Conservation (phyloP, 2,797 vertebrate genomes). For the Chanos chanos region DNA sequence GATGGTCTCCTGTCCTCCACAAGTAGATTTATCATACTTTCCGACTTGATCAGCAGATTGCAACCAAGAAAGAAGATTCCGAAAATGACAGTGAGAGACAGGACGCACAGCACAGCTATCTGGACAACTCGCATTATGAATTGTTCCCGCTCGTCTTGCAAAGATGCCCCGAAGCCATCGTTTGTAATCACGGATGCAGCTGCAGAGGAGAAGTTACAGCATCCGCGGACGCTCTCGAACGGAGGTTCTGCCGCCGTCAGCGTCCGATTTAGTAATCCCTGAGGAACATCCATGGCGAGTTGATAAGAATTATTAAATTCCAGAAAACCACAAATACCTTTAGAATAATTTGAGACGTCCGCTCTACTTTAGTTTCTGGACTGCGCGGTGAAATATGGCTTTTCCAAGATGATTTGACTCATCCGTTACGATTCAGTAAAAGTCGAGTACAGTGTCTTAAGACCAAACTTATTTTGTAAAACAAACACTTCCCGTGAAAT, state of each 20-base stretch:
- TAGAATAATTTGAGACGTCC: no score
- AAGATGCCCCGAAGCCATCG: conserved; percentile 26
- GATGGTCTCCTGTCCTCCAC: conserved; percentile 51
- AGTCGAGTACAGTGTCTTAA: no score
- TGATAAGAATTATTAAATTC: no score
- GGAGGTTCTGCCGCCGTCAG: conserved; percentile 8
- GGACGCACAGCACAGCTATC: conserved; percentile 53
- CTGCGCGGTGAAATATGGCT: no score
- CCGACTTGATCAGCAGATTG: conserved; percentile 55
- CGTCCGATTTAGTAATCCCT: conserved; percentile 32
- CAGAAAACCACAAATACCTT: no score
- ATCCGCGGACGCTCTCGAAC: conserved; percentile 27
- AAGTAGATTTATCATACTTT: conserved; percentile 53
- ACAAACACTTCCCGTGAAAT: no score
- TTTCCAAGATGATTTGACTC: no score
- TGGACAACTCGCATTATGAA: conserved; percentile 50
- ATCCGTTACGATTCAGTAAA: no score
- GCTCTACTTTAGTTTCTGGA: no score
- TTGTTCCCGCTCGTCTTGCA: conserved; percentile 40
- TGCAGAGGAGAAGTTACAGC: conserved; percentile 43
- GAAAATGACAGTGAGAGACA: conserved; percentile 53
- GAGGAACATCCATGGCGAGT: conserved; percentile 31
- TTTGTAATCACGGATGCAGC: conserved; percentile 4
- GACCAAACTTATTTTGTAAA: no score
- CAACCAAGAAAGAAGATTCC: conserved; percentile 57